These are phyloP conservation scores for Champsocephalus esox DNA, from an alignment of 2,797 vertebrate species.

Conservation along the genomic window DNA sequence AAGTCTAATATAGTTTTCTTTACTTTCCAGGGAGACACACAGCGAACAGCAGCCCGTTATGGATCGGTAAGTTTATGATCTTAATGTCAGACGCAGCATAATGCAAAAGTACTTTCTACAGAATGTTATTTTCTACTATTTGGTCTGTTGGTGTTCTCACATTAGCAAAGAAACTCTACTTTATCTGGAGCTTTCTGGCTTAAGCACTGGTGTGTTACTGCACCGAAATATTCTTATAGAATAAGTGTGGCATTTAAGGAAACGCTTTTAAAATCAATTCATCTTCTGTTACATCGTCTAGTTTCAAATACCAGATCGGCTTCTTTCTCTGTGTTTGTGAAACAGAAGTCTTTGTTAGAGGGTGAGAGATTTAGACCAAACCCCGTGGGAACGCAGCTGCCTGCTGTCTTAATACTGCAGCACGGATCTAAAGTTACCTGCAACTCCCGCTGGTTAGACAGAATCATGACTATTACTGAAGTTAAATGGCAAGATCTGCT, in stretches of 20 bases:
- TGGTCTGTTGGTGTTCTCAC: constrained; percentile 50
- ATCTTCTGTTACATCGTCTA: constrained; percentile 13
- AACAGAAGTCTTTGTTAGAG: neutral
- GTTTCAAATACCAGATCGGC: constrained; percentile 16
- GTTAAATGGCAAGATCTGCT: constrained; percentile 56
- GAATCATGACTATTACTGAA: constrained; percentile 30
- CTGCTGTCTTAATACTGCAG: neutral
- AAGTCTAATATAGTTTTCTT: constrained; percentile 62
- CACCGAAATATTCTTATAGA: constrained; percentile 11
- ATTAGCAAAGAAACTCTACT: constrained; percentile 38
- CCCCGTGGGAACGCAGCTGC: constrained; percentile 36
- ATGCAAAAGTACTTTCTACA: constrained; percentile 44
- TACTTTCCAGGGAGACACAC: constrained; percentile 72
- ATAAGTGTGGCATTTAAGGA: constrained; percentile 17
- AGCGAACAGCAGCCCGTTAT: constrained; percentile 63
- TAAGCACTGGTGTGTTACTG: neutral
- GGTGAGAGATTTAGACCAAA: constrained; percentile 51
- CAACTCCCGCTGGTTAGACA: constrained; percentile 22
- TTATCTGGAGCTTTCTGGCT: neutral
- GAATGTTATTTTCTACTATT: constrained; percentile 61
- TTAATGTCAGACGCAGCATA: constrained; percentile 53
- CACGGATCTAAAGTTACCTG: constrained; percentile 42
- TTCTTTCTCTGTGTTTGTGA: constrained; percentile 14
- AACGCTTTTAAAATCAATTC: constrained; percentile 9
- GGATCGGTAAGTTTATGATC: constrained; percentile 80